phyloP scores from a whole-genome alignment of 2,888 invertebrate genomes.

The Conomelus anceps region DNA sequence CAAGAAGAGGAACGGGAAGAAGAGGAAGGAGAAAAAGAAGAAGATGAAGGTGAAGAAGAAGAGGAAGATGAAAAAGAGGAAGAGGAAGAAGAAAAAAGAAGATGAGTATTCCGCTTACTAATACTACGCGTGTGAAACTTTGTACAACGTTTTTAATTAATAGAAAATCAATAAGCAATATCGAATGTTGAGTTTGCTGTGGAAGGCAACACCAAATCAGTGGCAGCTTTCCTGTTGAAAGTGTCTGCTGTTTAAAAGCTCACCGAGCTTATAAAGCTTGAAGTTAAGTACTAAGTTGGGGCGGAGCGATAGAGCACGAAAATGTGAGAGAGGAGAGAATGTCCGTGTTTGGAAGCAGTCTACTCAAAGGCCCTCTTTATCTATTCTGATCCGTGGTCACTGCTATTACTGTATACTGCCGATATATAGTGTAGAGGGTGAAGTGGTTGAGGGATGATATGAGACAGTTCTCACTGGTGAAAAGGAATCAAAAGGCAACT shows the following conservation, averaged over 20 bases:
- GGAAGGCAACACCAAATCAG: background rate
- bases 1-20: too few relatives aligned
- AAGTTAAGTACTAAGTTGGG: background rate
- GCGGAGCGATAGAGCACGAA: background rate
- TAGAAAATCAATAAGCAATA: background rate
- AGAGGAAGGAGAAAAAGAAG: too few relatives aligned
- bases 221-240: background rate
- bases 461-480: background rate
- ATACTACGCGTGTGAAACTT: background rate
- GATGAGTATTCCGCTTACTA: too few relatives aligned
- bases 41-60: too few relatives aligned
- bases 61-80: too few relatives aligned
- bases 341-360: background rate
- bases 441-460: background rate
- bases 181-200: background rate
- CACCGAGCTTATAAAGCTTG: background rate
- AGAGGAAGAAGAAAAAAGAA: too few relatives aligned
- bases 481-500: background rate
- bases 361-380: background rate
- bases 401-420: background rate
- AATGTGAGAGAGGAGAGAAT: background rate
- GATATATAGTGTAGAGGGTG: too few relatives aligned
- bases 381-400: background rate
- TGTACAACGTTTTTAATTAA: background rate
- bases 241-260: background rate